Evolutionary conservation across 2,113 vertebrate genomes (phyloP), one percentile per base, ranked within the genome.

Genomic region (Pagrus major): DNA sequence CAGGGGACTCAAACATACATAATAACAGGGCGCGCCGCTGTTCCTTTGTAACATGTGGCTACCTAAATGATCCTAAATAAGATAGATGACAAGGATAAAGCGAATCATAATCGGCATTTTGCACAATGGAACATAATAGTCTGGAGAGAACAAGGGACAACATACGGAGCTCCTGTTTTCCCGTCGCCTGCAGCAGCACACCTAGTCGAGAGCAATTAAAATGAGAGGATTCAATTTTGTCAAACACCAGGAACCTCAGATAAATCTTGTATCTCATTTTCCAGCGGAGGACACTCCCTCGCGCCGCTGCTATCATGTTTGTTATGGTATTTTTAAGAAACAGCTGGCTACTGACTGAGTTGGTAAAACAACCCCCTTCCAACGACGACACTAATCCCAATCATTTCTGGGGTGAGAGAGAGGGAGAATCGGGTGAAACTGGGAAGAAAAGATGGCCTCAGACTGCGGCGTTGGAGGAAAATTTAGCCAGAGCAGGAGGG

Each of bases 151-250:
- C 76, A 73, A 78, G 85, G 86, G 90, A 91, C 87, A 78, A 80
- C 90, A 94, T 84, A 92, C 83, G 71, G 86, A 87, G 83, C 76
- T 71, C 77, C 83, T 66, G 88, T 87, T 88, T n/a, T 86, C 84
- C 91, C 91, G 84, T 88, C 60, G 93, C 94, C 94, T 71, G 73
- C 71, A 93, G 95, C 94, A 73, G 88, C 90, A 83, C 92, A 93
- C 94, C 93, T 95, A 88, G 92, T 94, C 59, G 91, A 90, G 91
- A 88, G 92, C 94, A 95, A 95, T 95, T 95, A 95, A 95, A 95
- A 94, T 92, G 89, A 94, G 92, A 94, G 92, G 94, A 95, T 95
- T 95, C 94, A 94, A 94, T 95, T 95, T 95, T 88, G 91, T 86
- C 87, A 91, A 95, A 92, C 94, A 94, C 93, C 94, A 91, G 94